Evolutionary conservation across 2,888 invertebrate genomes (phyloP), one percentile per base, ranked within the genome.

Genomic region (Anorthoa munda): DNA sequence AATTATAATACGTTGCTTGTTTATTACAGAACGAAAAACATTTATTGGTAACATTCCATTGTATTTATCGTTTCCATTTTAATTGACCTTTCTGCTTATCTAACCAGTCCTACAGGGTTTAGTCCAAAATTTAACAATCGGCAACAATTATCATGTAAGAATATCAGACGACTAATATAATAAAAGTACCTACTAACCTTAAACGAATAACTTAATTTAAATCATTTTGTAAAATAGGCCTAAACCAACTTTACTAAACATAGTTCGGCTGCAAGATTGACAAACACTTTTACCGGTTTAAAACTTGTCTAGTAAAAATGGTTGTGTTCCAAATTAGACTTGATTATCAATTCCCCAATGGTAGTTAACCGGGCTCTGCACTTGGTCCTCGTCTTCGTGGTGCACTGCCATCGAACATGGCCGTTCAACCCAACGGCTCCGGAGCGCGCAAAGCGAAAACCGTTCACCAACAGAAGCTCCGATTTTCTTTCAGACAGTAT

Each of bases 361-460:
- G 90, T 91, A 26, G 87, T 81, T 45, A 91, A 65, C 61, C 70
- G 82, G 0, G 90, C 91, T 72, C 39, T 86, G 46, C 91, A 91
- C 31, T 85, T 88, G 4, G 87, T 89, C 48, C 87, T 83, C 15
- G 82, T 84, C 64, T 87, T 86, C 17, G 83, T 87, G 26, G 87
- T 82, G 64, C 91, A 91, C 69, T 90, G 91, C 90, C 91, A 90
- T 15, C 91, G 81, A 0, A 76, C 76, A 58, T 83, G 86, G n/a
- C 78, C 80, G n/a, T 78, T 85, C 13, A 53, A 51, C 0, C 88
- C 87, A 5, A 71, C 23, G 21, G 73, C 69, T 18, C 87, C 86
- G 17, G 84, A 83, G 39, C 85, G 87, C 1, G 85, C 79, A 77
- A 91, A 91, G 0, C 86, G 87, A 63, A 83, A 82, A 46, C 85